Conservation (phyloP, 1,140 invertebrate genomes). For the Piezodorus guildinii region DNA sequence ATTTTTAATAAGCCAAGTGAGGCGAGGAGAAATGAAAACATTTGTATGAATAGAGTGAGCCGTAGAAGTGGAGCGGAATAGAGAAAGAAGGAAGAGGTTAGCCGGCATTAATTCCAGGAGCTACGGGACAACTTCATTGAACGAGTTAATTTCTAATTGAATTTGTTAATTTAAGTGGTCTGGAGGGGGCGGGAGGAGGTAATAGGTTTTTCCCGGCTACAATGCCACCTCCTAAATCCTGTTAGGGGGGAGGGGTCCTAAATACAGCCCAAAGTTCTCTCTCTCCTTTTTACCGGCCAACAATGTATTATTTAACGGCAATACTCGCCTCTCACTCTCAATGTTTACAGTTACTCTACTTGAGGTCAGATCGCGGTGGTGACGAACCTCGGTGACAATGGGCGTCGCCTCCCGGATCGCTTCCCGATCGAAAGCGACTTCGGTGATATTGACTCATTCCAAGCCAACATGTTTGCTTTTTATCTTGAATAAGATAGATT, state of each 20-base stretch:
- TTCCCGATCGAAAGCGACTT: no score
- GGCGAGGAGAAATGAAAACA: no score
- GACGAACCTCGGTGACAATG: no score
- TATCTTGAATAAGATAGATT: no score
- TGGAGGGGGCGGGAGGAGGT: neutral
- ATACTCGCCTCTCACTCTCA: neutral
- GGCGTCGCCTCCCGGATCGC: no score
- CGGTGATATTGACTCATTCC: no score
- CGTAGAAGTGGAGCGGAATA: no score
- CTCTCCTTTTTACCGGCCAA: neutral
- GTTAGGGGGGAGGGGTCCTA: neutral
- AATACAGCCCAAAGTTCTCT: neutral
- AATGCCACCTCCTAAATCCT: no score
- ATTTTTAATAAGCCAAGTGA: no score
- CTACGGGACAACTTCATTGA: slow-evolving; percentile 11
- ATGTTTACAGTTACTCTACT: neutral
- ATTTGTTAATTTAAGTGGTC: slow-evolving; percentile 19
- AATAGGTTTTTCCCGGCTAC: neutral
- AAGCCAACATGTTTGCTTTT: no score
- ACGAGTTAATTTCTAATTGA: slow-evolving; percentile 19
- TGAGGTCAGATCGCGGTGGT: no score
- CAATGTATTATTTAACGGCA: slow-evolving; percentile 12
- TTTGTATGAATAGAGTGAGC: no score
- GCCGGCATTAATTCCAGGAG: neutral
- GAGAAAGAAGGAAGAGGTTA: slow-evolving; percentile 1